phyloP scores from a whole-genome alignment of 37 sponge, comb jelly and placozoan species.

The Eunapius fragilis region DNA sequence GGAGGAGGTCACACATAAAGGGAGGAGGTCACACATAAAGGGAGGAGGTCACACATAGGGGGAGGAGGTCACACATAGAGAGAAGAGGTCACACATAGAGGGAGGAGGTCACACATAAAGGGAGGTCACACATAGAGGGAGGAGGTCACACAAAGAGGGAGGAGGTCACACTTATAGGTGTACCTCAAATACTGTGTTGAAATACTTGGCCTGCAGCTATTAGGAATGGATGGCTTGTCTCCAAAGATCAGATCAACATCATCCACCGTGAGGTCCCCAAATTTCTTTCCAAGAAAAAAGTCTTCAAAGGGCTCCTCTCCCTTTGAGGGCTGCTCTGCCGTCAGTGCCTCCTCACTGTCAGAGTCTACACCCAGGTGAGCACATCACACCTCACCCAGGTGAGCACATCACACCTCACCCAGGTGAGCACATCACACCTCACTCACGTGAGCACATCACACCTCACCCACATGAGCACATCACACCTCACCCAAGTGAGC shows the following conservation, averaged over 20 bases:
- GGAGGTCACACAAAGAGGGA: too few species aligned
- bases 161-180: too few species aligned
- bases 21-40: too few species aligned
- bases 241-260: constrained; percentile 3
- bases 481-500: too few species aligned
- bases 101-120: not conserved
- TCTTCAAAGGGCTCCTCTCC: constrained; percentile 2
- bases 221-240: not conserved
- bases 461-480: not conserved
- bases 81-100: too few species aligned
- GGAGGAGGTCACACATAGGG: too few species aligned
- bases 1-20: too few species aligned
- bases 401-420: too few species aligned
- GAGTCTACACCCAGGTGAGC: too few species aligned
- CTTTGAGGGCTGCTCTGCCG: not conserved
- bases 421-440: too few species aligned
- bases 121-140: not conserved
- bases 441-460: not conserved
- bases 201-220: constrained; percentile 46
- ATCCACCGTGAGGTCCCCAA: constrained; percentile 49
- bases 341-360: not conserved
- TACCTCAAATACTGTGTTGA: constrained; percentile 47
- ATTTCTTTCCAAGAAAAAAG: constrained; percentile 47
- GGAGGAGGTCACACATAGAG: too few species aligned
- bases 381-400: too few species aligned